Conservation (phyloP, 2,888 invertebrate species). For the Ceratothoa steindachneri region DNA sequence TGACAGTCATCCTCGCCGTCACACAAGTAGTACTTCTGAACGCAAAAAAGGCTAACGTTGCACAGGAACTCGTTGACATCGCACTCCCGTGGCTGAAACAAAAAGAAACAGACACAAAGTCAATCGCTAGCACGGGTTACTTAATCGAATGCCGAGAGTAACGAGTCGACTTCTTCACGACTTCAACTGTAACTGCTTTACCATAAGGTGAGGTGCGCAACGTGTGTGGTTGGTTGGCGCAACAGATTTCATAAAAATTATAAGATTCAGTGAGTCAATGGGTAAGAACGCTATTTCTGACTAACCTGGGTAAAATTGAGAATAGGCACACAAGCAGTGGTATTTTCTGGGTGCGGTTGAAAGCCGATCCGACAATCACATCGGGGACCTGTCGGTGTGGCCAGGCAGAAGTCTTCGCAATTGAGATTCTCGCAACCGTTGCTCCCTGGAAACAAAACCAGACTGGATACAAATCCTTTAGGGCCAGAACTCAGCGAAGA, state of each 20-base stretch:
- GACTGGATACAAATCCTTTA: too few species aligned
- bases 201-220: too few species aligned
- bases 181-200: too few species aligned
- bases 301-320: constrained; percentile 53
- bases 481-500: too few species aligned
- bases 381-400: constrained; percentile 58
- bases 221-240: too few species aligned
- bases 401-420: constrained; percentile 71
- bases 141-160: too few species aligned
- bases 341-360: constrained; percentile 53
- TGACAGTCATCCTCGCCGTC: constrained; percentile 63
- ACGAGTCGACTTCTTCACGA: too few species aligned
- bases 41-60: constrained; percentile 62
- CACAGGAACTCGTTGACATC: constrained; percentile 59
- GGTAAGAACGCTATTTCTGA: too few species aligned
- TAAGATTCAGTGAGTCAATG: too few species aligned
- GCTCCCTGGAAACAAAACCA: neutral
- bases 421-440: constrained; percentile 51
- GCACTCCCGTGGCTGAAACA: constrained; percentile 50
- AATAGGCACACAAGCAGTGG: constrained; percentile 56
- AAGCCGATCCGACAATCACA: constrained; percentile 65
- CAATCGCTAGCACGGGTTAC: too few species aligned
- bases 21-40: constrained; percentile 62
- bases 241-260: too few species aligned
- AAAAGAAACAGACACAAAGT: too few species aligned